These are phyloP conservation scores for Pheosia tremula DNA, from an alignment of 2,888 invertebrate genomes.

Conservation along the genomic window DNA sequence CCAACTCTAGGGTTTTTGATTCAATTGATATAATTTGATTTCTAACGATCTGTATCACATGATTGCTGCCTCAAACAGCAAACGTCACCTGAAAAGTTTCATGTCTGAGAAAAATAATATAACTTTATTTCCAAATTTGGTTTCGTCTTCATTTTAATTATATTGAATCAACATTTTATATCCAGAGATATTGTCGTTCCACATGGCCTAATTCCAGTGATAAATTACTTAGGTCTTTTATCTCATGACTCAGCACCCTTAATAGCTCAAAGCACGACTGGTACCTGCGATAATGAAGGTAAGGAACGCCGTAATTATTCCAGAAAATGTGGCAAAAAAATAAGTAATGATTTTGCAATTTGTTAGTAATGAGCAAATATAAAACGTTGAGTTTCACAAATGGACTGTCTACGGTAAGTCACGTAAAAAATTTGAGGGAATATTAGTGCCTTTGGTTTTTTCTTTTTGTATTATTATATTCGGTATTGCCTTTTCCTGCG, in stretches of 20 bases:
- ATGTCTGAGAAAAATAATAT: too few relatives aligned
- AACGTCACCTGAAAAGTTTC: too few relatives aligned
- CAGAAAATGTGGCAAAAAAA: neutral
- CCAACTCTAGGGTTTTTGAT: neutral
- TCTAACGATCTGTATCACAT: too few relatives aligned
- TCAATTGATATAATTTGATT: neutral
- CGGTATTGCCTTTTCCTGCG: too few relatives aligned
- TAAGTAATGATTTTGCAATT: neutral
- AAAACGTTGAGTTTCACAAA: neutral
- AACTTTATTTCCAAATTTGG: too few relatives aligned
- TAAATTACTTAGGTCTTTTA: slow-evolving; percentile 8
- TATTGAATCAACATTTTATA: neutral
- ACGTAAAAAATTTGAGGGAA: neutral
- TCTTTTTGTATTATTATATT: neutral
- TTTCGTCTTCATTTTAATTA: neutral
- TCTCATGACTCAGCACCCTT: slow-evolving; percentile 7
- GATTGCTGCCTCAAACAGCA: too few relatives aligned
- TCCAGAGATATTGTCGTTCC: slow-evolving; percentile 3
- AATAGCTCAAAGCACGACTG: slow-evolving; percentile 3
- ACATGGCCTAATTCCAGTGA: slow-evolving; percentile 4
- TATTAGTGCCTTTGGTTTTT: neutral
- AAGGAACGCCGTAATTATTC: neutral
- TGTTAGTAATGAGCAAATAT: neutral
- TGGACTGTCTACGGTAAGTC: neutral
- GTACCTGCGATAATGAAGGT: slow-evolving; percentile 4